Percentiles rank a stretch among this genome's conserved stretches.
Conservation (phyloP, 2,888 invertebrate species). For the Parascotia fuliginaria region DNA sequence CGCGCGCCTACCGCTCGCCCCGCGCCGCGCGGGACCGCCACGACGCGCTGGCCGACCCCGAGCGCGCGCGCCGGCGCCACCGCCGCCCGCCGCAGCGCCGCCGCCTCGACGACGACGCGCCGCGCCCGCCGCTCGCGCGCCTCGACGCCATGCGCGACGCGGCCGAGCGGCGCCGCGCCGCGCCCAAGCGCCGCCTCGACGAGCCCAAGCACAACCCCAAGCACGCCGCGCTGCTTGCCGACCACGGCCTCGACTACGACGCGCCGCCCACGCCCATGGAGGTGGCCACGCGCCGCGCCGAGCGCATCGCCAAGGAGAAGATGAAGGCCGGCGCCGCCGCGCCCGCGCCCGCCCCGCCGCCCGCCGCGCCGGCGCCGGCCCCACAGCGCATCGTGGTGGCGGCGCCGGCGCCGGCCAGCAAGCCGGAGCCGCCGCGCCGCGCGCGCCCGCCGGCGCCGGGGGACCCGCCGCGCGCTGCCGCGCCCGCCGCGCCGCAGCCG, state of each 20-base stretch:
- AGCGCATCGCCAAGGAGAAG: constrained; percentile 94
- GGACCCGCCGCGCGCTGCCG: constrained; percentile 69
- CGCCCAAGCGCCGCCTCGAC: constrained; percentile 91
- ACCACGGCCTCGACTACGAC: constrained; percentile 95
- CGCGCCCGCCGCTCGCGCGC: constrained; percentile 80
- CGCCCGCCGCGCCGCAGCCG: constrained; percentile 65
- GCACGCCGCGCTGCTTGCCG: constrained; percentile 93
- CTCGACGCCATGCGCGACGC: constrained; percentile 92
- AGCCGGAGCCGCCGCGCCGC: constrained; percentile 48
- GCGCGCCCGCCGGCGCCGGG: constrained; percentile 50
- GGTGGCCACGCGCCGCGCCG: constrained; percentile 92
- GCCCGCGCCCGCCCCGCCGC: constrained; percentile 33
- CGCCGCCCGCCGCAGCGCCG: constrained; percentile 91
- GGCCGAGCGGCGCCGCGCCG: constrained; percentile 89
- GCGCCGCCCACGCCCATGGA: constrained; percentile 93
- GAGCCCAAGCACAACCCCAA: constrained; percentile 92
- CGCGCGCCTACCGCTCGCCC: constrained; percentile 94
- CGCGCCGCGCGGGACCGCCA: constrained; percentile 97
- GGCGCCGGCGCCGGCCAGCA: constrained; percentile 61
- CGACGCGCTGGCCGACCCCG: constrained; percentile 95
- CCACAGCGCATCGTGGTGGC: constrained; percentile 42
- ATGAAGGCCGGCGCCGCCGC: constrained; percentile 73
- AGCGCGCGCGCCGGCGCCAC: constrained; percentile 94
- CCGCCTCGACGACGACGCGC: constrained; percentile 86
- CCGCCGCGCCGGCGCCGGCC: constrained; percentile 66